phyloP scores from a whole-genome alignment of 2,113 vertebrate species.

The Trochalopteron elliotii region DNA sequence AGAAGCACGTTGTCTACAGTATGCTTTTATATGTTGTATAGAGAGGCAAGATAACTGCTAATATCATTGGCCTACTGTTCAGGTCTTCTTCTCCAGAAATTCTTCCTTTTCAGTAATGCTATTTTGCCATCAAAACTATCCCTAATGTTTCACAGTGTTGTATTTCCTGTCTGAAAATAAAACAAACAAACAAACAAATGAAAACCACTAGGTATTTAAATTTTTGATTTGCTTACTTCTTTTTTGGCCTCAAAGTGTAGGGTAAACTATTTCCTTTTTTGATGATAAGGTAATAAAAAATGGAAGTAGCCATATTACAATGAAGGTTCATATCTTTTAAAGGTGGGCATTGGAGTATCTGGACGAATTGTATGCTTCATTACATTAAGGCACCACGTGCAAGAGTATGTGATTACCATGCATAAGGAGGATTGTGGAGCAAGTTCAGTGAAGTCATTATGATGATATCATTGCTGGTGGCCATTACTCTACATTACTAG shows the following conservation, averaged over 20 bases:
- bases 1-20: not conserved
- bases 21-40: not conserved
- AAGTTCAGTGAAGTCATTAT: slow-evolving; percentile 53
- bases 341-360: not conserved
- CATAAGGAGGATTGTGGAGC: not conserved
- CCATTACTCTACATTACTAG: slow-evolving; percentile 52
- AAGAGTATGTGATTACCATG: not conserved
- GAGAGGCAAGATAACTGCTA: not conserved
- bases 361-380: not conserved
- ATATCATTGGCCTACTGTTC: not conserved
- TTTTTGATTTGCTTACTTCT: not conserved
- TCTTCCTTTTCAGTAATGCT: not conserved
- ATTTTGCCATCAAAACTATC: not conserved
- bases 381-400: not conserved
- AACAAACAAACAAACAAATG: not conserved
- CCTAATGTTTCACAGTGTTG: not conserved
- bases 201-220: not conserved
- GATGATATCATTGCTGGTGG: slow-evolving; percentile 65
- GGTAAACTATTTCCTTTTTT: not conserved
- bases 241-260: not conserved
- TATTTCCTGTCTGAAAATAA: not conserved
- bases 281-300: not conserved
- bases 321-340: not conserved
- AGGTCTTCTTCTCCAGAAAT: not conserved
- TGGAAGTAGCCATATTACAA: not conserved